Evolutionary conservation across 2,797 vertebrate genomes (phyloP).

Genomic region (Masticophis lateralis): DNA sequence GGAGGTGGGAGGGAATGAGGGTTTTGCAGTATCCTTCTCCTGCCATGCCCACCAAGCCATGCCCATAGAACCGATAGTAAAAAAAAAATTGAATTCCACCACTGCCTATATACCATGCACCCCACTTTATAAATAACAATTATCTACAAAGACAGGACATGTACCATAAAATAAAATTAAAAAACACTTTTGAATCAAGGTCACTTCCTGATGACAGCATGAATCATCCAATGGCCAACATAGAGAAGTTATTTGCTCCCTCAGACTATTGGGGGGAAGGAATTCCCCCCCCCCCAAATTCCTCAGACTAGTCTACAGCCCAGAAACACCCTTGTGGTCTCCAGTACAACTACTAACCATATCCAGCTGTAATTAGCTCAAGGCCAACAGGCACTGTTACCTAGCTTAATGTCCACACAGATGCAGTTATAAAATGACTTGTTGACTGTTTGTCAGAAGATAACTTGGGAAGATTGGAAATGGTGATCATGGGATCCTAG

Average conservation of each 20-base stretch:
- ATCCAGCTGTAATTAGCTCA: not conserved
- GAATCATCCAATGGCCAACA: not conserved
- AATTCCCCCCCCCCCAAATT: not conserved
- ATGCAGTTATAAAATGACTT: not conserved
- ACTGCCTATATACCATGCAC: no score
- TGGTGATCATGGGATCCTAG: not conserved
- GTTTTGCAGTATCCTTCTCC: no score
- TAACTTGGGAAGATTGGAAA: not conserved
- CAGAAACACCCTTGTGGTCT: not conserved
- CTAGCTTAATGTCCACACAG: not conserved
- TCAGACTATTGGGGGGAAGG: not conserved
- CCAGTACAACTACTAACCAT: not conserved
- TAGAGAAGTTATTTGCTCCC: not conserved
- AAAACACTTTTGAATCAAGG: not conserved
- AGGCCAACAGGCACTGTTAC: not conserved
- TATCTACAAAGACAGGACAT: not conserved
- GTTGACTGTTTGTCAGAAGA: not conserved
- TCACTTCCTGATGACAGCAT: not conserved
- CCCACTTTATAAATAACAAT: no score
- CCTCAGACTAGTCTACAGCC: not conserved
- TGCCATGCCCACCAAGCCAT: no score
- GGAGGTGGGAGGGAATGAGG: no score
- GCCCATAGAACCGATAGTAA: no score
- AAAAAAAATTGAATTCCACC: no score
- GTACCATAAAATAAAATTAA: not conserved